Base-by-base conservation (phyloP, 2,797 vertebrate species). In the Myotis myotis region DNA sequence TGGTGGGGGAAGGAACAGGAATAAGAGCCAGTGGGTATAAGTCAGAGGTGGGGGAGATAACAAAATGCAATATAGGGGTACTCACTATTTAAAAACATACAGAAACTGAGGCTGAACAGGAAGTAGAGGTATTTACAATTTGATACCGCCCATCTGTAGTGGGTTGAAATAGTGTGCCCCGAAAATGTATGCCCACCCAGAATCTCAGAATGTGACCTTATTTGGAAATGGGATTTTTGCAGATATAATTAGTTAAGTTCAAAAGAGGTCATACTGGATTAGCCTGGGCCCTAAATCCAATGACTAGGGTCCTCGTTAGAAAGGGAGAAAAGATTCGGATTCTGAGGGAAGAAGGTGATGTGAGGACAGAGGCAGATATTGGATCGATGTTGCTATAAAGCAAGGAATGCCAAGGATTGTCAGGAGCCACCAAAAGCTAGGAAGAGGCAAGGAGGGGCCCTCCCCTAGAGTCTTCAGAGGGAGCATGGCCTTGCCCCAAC, bases 221-320 rank as follows among this genome's bases (percentile, higher is more conserved):
- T 88, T 91, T 91, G 30, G 44, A 87, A 93, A 80, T 25, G 60
- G 53, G 20, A 17, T 87, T 71, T 85, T 66, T 94, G n/a, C 33
- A 78, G 53, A 86, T 82, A 1, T 55, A 20, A 38, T 91, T 80
- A 70, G 41, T 80, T 57, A 80, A 49, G 44, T 66, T 66, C 60
- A 30, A 62, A 49, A 94, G 36, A 79, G 11, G 25, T 70, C 28
- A 57, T 80, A 47, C 33, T 79, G 55, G n/a, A 30, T 88, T 57
- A 74, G 47, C 49, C 15, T 87, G 66, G 28, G 23, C 57, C 33
- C 64, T 78, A 47, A 79, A 64, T 30, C 57, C n/a, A 38, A 72
- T 30, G 10, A 64, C 57, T 85, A 60, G 19, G 66, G 5, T 66
- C 20, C 44, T 53, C 41, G 17, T 51, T 75, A 41, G 13, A 91